These are phyloP conservation scores for Molorchus minor DNA, from an alignment of 2,888 invertebrate genomes.

Conservation along the genomic window DNA sequence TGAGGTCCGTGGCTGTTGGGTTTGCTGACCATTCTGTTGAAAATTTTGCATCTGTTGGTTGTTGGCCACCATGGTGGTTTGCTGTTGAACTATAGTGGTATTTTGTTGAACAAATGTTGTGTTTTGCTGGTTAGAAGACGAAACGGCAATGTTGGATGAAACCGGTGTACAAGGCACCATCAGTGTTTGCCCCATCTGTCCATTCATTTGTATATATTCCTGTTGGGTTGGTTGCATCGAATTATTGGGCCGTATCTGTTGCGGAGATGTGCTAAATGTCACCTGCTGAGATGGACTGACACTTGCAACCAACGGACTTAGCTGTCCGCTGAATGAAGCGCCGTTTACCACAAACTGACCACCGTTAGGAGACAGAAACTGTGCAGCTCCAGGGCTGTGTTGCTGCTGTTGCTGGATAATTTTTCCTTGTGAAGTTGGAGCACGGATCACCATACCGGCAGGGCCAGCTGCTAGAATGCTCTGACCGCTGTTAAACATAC, in stretches of 20 bases:
- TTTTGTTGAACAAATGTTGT: conserved; percentile 86
- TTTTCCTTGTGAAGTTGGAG: conserved; percentile 78
- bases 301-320: conserved; percentile 81
- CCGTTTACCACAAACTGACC: conserved; percentile 81
- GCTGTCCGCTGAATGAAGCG: conserved; percentile 76
- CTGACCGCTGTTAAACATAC: conserved; percentile 70
- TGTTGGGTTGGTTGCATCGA: conserved; percentile 64
- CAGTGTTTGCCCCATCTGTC: conserved; percentile 74
- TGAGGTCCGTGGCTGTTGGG: conserved; percentile 49
- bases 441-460: conserved; percentile 81
- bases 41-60: conserved; percentile 67
- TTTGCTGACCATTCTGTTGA: conserved; percentile 40
- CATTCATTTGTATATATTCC: conserved; percentile 74
- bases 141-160: conserved; percentile 66
- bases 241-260: conserved; percentile 53
- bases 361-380: conserved; percentile 77
- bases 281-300: conserved; percentile 76
- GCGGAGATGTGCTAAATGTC: conserved; percentile 51
- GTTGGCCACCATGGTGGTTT: conserved; percentile 80
- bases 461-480: conserved; percentile 74
- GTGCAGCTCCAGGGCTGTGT: conserved; percentile 71
- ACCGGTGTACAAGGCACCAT: conserved; percentile 75
- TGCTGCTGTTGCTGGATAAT: conserved; percentile 70
- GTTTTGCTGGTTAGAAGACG: conserved; percentile 68
- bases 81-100: conserved; percentile 85